Base-by-base conservation (phyloP, 1,140 invertebrate species). In the Chironomus striatipennis region DNA sequence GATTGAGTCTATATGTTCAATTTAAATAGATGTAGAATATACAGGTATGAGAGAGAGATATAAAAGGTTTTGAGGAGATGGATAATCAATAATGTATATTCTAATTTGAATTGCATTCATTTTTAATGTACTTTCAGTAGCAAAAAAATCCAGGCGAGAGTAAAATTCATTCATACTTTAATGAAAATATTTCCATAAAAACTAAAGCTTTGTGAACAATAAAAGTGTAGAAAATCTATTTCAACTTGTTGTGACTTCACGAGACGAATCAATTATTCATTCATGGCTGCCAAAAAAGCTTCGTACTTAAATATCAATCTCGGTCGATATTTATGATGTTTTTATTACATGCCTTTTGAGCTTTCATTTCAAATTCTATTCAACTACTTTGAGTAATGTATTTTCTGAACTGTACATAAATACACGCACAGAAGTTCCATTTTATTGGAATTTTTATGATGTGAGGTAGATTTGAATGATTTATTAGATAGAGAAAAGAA, bases 81-180 rank as follows among this genome's bases (percentile, higher is more conserved):
- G 47, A 57, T 57, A 70, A 70, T 70, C 65, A 70, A 70, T 70
- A 70, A 70, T 70, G 17, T 17, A 70, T 17, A 70, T 70, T 70
- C 65, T 70, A 70, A 70, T 70, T 70, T 70, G 18, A 70, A 70
- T 9, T 70, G 65, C 65, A 70, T 70, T 20, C 20, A 20, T 70
- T 6, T 70, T 70, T 21, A 20, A 21, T 70, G 65, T 18, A 15
- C 15, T 15, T n/a, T n/a, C 47, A 57, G n/a, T 57, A 15, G 24
- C 15, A 57, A 57, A 57, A 57, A n/a, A n/a, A 57, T 12, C 5
- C 24, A 34, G 24, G 24, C 5, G 24, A 1, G 1, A 5, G 24
- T 2, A 34, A 34, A 34, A 34, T 34, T 34, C 24, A 34, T 34
- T 5, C 5, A 34, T 2, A 5, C 24, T 34, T 34, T 34, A 34